A percentile compares a stretch with the other conserved stretches of the same genome.
Conservation (phyloP, 1,140 invertebrate species). For the Eriosoma lanigerum region DNA sequence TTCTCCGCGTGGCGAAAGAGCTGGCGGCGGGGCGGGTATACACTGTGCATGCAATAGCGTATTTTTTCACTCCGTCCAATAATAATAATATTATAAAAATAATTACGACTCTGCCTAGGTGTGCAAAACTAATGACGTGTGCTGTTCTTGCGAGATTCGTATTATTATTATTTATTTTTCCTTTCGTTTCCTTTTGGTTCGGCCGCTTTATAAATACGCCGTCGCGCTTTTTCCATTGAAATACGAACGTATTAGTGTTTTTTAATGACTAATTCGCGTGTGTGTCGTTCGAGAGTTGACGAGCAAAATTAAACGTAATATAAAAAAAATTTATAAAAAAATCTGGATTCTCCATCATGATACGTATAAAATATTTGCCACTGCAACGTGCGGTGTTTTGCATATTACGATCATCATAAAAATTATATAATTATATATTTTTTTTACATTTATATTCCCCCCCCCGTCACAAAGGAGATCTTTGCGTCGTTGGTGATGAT, state of each 20-base stretch:
- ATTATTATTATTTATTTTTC: too few relatives aligned
- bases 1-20: background rate
- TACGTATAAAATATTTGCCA: background rate
- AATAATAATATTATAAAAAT: conserved; percentile 15
- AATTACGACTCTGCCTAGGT: conserved; percentile 18
- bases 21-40: background rate
- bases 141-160: conserved; percentile 1
- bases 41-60: background rate
- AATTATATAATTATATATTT: background rate
- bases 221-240: background rate
- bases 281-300: background rate
- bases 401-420: background rate
- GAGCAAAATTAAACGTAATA: background rate
- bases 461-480: background rate
- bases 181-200: background rate
- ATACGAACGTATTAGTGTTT: background rate
- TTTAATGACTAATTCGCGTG: background rate
- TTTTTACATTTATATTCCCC: background rate
- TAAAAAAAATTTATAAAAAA: background rate
- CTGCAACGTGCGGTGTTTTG: background rate
- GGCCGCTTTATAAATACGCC: background rate
- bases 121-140: background rate
- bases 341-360: background rate
- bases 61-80: background rate
- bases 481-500: background rate